Percentiles rank a stretch among this genome's conserved stretches.
phyloP scores from a whole-genome alignment of 2,888 invertebrate species.

The Tetropium fuscum region DNA sequence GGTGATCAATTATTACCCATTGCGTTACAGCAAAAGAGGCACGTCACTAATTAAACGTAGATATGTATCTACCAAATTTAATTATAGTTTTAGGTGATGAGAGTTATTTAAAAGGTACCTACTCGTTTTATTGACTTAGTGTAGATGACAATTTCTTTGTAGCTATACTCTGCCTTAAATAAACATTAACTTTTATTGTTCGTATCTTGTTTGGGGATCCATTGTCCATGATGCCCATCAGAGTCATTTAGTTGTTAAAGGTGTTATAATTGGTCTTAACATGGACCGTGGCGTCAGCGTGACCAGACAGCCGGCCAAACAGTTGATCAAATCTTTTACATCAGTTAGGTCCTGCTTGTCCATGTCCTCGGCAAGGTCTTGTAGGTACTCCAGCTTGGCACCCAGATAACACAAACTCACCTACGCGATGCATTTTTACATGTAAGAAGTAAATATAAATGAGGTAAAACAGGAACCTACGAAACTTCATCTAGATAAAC shows the following conservation, averaged over 20 bases:
- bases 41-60: too few relatives aligned
- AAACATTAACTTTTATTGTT: conserved; percentile 52
- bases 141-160: too few relatives aligned
- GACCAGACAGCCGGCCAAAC: conserved; percentile 60
- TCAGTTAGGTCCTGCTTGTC: conserved; percentile 43
- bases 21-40: too few relatives aligned
- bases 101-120: too few relatives aligned
- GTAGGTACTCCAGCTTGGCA: conserved; percentile 28
- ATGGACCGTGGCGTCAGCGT: conserved; percentile 64
- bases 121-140: too few relatives aligned
- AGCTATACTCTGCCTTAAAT: conserved; percentile 47
- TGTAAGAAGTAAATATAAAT: conserved; percentile 19
- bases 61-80: too few relatives aligned
- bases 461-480: conserved; percentile 9
- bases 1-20: too few relatives aligned
- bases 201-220: conserved; percentile 43
- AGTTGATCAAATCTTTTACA: conserved; percentile 50
- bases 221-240: conserved; percentile 63
- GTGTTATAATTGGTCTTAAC: conserved; percentile 68
- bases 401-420: conserved; percentile 43
- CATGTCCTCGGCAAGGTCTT: conserved; percentile 53
- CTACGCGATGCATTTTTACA: conserved; percentile 36
- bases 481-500: conserved; percentile 6
- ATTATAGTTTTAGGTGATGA: too few relatives aligned
- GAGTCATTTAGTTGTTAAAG: conserved; percentile 65